Conservation (phyloP, 2,113 vertebrate species). For the Daphoenositta chrysoptera region DNA sequence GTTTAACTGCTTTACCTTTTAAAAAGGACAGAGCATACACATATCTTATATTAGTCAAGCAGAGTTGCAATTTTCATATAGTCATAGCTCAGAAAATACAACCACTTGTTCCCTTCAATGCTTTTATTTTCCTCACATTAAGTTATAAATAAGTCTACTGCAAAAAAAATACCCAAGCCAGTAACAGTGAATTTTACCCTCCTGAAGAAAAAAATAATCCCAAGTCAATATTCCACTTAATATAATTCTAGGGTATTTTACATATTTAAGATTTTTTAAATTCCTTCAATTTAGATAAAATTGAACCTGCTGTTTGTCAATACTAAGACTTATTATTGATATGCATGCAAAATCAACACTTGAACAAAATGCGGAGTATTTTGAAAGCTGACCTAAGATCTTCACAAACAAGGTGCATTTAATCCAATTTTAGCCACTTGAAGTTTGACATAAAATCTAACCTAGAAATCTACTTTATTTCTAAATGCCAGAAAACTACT, state of each 20-base stretch:
- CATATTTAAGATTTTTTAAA: background rate
- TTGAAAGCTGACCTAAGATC: background rate
- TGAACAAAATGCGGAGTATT: background rate
- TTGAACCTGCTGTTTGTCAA: background rate
- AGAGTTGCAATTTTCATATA: background rate
- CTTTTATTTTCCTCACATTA: background rate
- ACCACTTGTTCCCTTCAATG: background rate
- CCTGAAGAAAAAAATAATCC: background rate
- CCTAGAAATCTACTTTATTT: background rate
- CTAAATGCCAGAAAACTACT: background rate
- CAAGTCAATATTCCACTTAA: background rate
- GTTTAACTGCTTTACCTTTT: background rate
- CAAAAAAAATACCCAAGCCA: background rate
- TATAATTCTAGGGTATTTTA: background rate
- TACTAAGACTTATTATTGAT: background rate
- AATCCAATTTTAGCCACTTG: background rate
- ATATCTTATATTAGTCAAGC: background rate
- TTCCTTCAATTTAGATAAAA: background rate
- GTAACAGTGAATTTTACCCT: background rate
- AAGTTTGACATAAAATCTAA: background rate
- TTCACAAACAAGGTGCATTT: background rate
- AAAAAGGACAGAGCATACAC: background rate
- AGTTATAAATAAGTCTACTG: background rate
- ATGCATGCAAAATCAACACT: background rate
- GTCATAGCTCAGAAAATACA: background rate